Evolutionary conservation across 2,797 vertebrate species (phyloP), one percentile per base, ranked within the genome.

Genomic region (Xiphophorus birchmanni): DNA sequence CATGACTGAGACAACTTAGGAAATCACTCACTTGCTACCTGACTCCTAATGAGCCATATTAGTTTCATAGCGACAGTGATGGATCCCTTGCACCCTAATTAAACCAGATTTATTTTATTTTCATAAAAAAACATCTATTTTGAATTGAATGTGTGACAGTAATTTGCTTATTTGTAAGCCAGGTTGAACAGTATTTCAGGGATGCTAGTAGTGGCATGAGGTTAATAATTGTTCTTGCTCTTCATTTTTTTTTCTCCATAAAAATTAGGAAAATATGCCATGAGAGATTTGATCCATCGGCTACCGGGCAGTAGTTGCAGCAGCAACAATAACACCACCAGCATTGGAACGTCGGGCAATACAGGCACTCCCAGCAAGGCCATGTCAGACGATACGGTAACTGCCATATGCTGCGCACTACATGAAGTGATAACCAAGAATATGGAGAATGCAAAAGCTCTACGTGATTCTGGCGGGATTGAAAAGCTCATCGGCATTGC

Each of bases 371-470:
- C 95, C 0, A 97, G 97, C 95, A 99, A 99, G 96, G 94, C 97
- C 95, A 99, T 99, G 98, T 99, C 98, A 0, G 99, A 99, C 69
- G 98, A 99, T 91, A 99, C 98, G 1, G 97, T 99, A 84, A 99
- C 98, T 50, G 99, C 98, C 50, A 97, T 99, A 94, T 99, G 99
- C 96, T 99, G 99, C 82, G 99, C 99, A 44, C 96, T 99, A 82
- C 98, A 99, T 8, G 99, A 99, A 94, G 98, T 99, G 94, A 99
- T 99, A 94, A 99, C 98, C 91, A 99, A 99, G 96, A 99, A 99
- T 94, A 99, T 99, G 98, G 99, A 99, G 95, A 99, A 99, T 29
- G 97, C 99, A 95, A 99, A 99, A 96, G 98, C 98, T 93, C 97
- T 99, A 92, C 96, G 99, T 63, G 99, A 99, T 47, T 98, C 99